phyloP scores from a whole-genome alignment of 1,140 invertebrate species.

The Drosophila baimaii region DNA sequence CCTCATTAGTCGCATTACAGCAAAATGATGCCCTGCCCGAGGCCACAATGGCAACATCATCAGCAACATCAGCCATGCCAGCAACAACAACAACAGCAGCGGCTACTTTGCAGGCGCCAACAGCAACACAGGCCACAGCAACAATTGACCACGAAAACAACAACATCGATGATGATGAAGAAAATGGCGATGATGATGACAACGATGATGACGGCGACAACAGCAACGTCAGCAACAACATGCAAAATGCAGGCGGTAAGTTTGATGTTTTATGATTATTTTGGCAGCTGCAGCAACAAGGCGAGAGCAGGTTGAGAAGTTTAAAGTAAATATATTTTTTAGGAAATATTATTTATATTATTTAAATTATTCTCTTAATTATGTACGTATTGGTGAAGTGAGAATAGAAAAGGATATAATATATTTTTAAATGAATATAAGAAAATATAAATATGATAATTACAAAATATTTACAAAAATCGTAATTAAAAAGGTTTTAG shows the following conservation, averaged over 20 bases:
- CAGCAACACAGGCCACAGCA: constrained; percentile 26
- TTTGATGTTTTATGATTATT: constrained; percentile 66
- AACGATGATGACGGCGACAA: constrained; percentile 2
- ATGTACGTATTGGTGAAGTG: too few relatives aligned
- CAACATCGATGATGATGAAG: constrained; percentile 32
- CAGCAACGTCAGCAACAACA: constrained; percentile 60
- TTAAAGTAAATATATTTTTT: background rate
- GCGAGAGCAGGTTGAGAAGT: constrained; percentile 25
- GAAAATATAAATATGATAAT: too few relatives aligned
- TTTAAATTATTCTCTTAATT: too few relatives aligned
- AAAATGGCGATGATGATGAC: background rate
- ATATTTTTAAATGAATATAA: too few relatives aligned
- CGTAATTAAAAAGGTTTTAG: too few relatives aligned
- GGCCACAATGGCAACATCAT: constrained; percentile 48
- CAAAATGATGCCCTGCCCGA: constrained; percentile 71
- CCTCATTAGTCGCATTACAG: constrained; percentile 81
- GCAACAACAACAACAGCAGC: constrained; percentile 40
- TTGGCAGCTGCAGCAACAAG: constrained; percentile 33
- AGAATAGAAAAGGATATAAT: too few relatives aligned
- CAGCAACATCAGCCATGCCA: constrained; percentile 23
- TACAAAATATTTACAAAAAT: too few relatives aligned
- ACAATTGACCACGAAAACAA: constrained; percentile 46
- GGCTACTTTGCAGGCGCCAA: constrained; percentile 58
- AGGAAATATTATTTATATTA: too few relatives aligned
- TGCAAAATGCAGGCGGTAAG: constrained; percentile 76